Evolutionary conservation across 2,113 vertebrate species (phyloP), one percentile per base, ranked within the genome.

Genomic region (Piaya cayana): DNA sequence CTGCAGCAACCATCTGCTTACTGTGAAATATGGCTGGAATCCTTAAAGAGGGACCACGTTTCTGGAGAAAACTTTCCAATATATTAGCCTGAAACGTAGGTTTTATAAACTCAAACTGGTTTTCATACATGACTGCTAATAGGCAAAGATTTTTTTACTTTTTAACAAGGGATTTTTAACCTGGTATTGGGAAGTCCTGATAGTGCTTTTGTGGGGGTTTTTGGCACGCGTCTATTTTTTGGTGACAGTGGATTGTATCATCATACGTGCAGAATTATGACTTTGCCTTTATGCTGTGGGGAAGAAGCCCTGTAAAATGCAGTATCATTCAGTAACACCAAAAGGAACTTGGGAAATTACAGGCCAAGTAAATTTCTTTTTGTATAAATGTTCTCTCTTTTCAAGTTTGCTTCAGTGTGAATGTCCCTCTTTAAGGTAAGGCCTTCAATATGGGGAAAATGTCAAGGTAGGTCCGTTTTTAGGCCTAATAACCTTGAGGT

Each of bases 371-470:
- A 98, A 98, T 97, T 97, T 98, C 91, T 98, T 97, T 98, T 97
- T 98, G 98, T 98, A 78, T 98, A 87, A 98, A 82, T 98, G 97
- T 98, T 98, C 98, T 98, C 96, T 98, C 97, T 98, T 98, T 98
- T 98, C 98, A 98, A 98, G 98, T 98, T 98, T 97, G 98, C 98
- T 96, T 98, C 98, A 98, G 98, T 98, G 97, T 98, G 98, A 98
- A 97, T 97, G 97, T 97, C 98, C 98, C 97, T 98, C 97, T 98
- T 97, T 98, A 97, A 98, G 98, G 98, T 98, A 98, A 98, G 98
- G 98, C 97, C 97, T 97, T 97, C 98, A 98, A 60, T 97, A 90
- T 98, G 97, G 97, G 97, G 96, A 96, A 96, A 97, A 97, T 97
- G 72, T 96, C 95, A 98, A 98, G 98, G 98, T 98, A 98, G 98